Evolutionary conservation across 92 coral and sea anemone species (phyloP).

Genomic region (Bergia sp.): DNA sequence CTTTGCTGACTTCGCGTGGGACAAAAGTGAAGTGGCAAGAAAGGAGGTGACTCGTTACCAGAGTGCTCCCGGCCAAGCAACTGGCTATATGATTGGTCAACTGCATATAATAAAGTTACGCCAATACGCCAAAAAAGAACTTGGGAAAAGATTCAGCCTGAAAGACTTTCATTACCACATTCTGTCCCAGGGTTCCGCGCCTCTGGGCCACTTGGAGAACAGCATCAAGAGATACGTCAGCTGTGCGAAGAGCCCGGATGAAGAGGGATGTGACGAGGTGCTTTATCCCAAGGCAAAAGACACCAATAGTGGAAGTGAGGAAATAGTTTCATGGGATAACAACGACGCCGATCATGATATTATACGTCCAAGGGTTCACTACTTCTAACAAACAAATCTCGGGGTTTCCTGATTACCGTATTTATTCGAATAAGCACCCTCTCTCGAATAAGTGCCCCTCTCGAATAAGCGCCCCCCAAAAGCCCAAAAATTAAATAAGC

Average conservation of each 20-base stretch:
- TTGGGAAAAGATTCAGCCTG: slow-evolving; percentile 67
- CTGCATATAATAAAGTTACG: slow-evolving; percentile 76
- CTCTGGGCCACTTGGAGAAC: slow-evolving; percentile 68
- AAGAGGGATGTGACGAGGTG: slow-evolving; percentile 72
- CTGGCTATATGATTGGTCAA: slow-evolving; percentile 92
- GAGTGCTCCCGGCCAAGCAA: slow-evolving; percentile 89
- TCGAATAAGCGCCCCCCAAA: no score
- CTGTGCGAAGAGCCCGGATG: slow-evolving; percentile 61
- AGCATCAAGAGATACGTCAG: slow-evolving; percentile 71
- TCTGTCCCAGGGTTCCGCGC: slow-evolving; percentile 87
- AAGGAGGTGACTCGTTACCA: slow-evolving; percentile 92
- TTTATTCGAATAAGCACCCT: no score
- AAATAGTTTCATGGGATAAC: neutral
- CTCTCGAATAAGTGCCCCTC: no score
- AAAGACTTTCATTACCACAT: slow-evolving; percentile 90
- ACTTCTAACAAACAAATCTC: neutral
- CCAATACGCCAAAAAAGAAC: slow-evolving; percentile 56
- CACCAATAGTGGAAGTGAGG: neutral
- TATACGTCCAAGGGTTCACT: slow-evolving; percentile 16
- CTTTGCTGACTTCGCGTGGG: slow-evolving; percentile 86
- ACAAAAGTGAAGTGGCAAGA: slow-evolving; percentile 63
- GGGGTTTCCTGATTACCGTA: no score
- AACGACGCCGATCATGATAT: neutral
- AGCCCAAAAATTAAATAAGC: no score
- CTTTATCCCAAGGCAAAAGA: slow-evolving; percentile 49